Evolutionary conservation across 2,797 vertebrate genomes (phyloP), one percentile per base, ranked within the genome.

Genomic region (Leptoclinus maculatus): DNA sequence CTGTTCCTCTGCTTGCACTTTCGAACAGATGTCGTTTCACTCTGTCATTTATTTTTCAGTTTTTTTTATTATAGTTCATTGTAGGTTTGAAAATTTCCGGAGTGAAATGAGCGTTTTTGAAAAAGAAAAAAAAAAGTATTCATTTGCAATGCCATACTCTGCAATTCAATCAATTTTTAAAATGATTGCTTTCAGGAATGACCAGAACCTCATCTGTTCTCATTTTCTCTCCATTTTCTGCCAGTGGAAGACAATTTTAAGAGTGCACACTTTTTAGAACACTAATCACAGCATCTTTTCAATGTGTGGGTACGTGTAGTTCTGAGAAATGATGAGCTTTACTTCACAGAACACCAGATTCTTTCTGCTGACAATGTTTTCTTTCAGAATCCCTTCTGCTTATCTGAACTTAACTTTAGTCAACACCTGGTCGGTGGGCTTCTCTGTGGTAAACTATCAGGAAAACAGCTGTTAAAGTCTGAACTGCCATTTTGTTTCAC

Each of bases 1-100:
- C 41, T 43, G 27, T 68, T 68, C 56, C n/a, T 12, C 38, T 62
- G 16, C 49, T 59, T 75, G 17, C n/a, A 10, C 29, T 66, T 39
- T 27, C 49, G 14, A 12, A 29, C 21, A 27, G 6, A 36, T 16
- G 39, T 23, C 45, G 21, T 56, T 58, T 36, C 23, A 54, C 13
- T 21, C 0, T 0, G 21, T 39, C 62, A 17, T 7, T 54, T 39
- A 12, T 56, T 27, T 8, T 7, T 66, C 3, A 14, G 38, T 67
- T 16, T 3, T 17, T 62, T 71, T 41, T n/a, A 57, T 49, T 29
- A 11, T 49, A 29, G 7, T 67, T 59, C 0, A 51, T 10, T 19
- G 9, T 59, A 57, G 25, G 1, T 41, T 17, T 65, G 16, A 43
- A 23, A 12, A 66, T 66, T 34, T 59, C 11, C 1, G n/a, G 9